A percentile compares a stretch with the other conserved stretches of the same genome.
These are phyloP conservation scores for Leptoteleia sp. DNA, from an alignment of 1,140 invertebrate genomes.

Conservation along the genomic window DNA sequence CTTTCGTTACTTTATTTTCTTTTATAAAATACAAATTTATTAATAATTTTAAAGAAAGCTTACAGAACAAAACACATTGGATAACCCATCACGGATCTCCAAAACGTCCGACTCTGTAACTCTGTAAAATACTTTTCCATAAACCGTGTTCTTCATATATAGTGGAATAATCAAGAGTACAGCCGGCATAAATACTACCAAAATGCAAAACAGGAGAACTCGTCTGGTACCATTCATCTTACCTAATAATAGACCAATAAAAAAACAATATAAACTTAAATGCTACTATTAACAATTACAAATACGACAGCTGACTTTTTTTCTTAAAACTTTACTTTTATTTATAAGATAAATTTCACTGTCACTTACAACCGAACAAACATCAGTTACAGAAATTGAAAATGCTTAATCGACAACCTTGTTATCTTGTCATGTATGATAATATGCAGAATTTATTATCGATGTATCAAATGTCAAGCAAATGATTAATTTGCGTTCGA, in stretches of 20 bases:
- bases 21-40: background rate
- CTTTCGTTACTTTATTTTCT: too few species aligned
- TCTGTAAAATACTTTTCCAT: constrained; percentile 87
- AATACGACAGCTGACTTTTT: constrained; percentile 7
- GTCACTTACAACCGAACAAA: background rate
- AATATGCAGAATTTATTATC: background rate
- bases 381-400: constrained; percentile 2
- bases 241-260: constrained; percentile 68
- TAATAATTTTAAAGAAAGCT: constrained; percentile 50
- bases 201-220: constrained; percentile 87
- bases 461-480: background rate
- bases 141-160: constrained; percentile 87
- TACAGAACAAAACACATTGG: constrained; percentile 87
- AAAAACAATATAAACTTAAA: constrained; percentile 6
- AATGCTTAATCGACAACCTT: background rate
- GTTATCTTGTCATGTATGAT: constrained; percentile 8
- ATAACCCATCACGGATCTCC: constrained; percentile 89
- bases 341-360: background rate
- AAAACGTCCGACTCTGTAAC: constrained; percentile 91
- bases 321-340: too few species aligned
- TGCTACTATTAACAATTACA: background rate
- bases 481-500: constrained; percentile 1
- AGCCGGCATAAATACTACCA: constrained; percentile 87
- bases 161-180: constrained; percentile 87
- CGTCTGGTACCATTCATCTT: constrained; percentile 89